Evolutionary conservation across 2,113 vertebrate genomes (phyloP).

Genomic region (Prolemur simus): DNA sequence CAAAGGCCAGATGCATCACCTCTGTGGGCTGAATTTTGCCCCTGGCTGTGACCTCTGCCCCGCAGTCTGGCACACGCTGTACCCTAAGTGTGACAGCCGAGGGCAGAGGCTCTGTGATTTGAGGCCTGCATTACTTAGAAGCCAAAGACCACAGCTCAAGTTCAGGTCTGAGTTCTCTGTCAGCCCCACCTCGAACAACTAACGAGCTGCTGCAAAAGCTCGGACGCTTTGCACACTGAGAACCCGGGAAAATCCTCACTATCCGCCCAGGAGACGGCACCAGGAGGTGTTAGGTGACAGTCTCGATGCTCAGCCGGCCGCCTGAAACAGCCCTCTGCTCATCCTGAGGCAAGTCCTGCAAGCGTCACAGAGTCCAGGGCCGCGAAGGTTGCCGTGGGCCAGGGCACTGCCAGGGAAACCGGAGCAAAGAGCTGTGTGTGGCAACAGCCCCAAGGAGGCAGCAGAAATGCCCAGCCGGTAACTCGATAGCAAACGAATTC

Average conservation of each 20-base stretch:
- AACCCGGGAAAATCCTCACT: not conserved
- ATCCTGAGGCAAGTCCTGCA: not conserved
- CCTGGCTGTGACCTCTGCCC: not conserved
- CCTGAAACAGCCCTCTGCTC: not conserved
- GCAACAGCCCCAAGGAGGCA: not conserved
- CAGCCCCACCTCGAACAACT: not conserved
- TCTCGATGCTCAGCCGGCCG: accelerated
- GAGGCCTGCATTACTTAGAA: not conserved
- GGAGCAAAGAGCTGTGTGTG: not conserved
- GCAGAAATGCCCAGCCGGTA: not conserved
- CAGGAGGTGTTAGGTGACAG: accelerated
- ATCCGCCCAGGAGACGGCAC: too few relatives aligned
- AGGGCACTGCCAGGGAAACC: accelerated
- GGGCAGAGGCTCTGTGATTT: not conserved
- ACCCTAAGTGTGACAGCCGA: not conserved
- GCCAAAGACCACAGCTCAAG: not conserved
- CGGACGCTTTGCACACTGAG: not conserved
- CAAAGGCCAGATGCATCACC: not conserved
- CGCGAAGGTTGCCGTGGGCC: accelerated
- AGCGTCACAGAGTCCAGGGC: not conserved
- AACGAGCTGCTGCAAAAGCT: not conserved
- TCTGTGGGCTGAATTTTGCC: not conserved
- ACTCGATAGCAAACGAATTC: not conserved
- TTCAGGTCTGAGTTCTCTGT: not conserved
- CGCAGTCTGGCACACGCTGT: not conserved